Evolutionary conservation across 2,797 vertebrate species (phyloP), one percentile per base, ranked within the genome.

Genomic region (Anabacerthia variegaticeps): DNA sequence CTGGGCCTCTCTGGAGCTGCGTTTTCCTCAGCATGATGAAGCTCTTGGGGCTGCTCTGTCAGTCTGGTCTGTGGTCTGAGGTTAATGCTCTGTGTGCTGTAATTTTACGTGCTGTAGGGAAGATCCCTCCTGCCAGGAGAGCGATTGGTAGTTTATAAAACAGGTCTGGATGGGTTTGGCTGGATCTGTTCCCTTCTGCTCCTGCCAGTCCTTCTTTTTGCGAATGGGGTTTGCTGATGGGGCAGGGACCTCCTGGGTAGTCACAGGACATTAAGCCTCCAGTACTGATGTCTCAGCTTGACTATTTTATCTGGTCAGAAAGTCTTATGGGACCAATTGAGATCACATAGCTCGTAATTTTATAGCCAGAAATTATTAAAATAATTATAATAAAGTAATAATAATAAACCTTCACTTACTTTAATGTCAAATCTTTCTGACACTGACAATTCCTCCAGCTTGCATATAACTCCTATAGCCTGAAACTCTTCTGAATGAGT

Each of bases 351-450:
- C 54, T 93, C 7, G 20, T 67, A 37, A 79, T 63, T 92, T 91
- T 82, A 91, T 54, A 82, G 27, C 30, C 65, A 91, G 72, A 77
- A 74, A 83, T 85, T 61, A 87, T 74, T 82, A 87, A 91, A 95
- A 85, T 82, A 76, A 93, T 89, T 85, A 55, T 67, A 92, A 75
- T 83, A 82, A 94, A 76, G 37, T 43, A 79, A 86, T 83, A 92
- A 48, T 78, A 93, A 73, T 92, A 88, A 92, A 68, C 12, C 49
- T 82, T 83, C 51, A 48, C 30, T 92, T 76, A 85, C 24, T 83
- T 92, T 72, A 80, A 91, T 59, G 66, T 55, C 26, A 88, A 3
- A 44, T 66, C 37, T 93, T 91, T 92, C 81, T 75, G 85, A 77
- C 55, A 37, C 71, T 37, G 28, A 34, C 56, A 54, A 65, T 89